Evolutionary conservation across 2,888 invertebrate species (phyloP), one percentile per base, ranked within the genome.

Genomic region (Eumerus sabulonum): DNA sequence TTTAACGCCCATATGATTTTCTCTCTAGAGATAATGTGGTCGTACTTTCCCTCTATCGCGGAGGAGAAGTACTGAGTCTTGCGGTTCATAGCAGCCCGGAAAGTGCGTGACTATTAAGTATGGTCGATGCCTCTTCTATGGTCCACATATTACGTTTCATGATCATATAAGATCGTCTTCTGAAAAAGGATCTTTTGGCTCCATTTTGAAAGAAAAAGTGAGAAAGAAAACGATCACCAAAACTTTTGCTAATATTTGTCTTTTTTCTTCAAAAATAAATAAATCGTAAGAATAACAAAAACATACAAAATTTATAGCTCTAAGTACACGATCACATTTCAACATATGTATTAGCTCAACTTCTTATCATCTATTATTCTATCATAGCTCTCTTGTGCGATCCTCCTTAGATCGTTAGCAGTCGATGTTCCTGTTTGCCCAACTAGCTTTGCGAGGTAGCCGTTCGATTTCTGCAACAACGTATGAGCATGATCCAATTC

Each of bases 401-500:
- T 90, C 18, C 88, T 85, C 51, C 88, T 87, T 2, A 93, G 84
- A 60, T 90, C 85, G 0, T 90, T 89, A 0, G 91, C 90, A 5
- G 91, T 92, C 5, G 90, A 89, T 0, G 86, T 85, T 0, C 94
- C 94, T 0, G 93, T 92, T 85, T 94, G 92, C 48, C 93, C 90
- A 0, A 94, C 92, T 83, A 94, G 88, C 11, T 90, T 86, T 83
- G 91, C 91, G 85, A 94, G 92, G 53, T 91, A 88, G 0, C 92
- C 92, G 7, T 87, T 84, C 57, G 86, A 87, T 44, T 89, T 86
- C 4, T 91, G 86, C 27, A 94, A 84, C 45, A 94, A 85, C 82
- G 91, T 89, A 85, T 91, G 91, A 0, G 96, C 96, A 83, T 93
- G 92, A 19, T 94, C 94, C 48, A 93, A 92, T 87, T 96, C 96